Evolutionary conservation across 37 sponge, comb jelly and placozoan genomes (phyloP), one percentile per base, ranked within the genome.

Genomic region (Corticium candelabrum): DNA sequence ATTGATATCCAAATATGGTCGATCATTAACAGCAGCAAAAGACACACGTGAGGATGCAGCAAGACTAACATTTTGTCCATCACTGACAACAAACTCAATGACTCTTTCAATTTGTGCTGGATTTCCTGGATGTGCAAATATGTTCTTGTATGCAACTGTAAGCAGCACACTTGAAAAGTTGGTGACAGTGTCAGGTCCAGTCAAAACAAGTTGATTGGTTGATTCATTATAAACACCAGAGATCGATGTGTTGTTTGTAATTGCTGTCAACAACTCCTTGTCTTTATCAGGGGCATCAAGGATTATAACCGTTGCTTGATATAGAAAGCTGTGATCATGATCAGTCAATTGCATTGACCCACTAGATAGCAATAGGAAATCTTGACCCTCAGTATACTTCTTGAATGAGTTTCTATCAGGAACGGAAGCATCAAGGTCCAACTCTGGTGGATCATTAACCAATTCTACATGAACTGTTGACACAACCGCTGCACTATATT

Each of bases 401-500:
- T 78, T 83, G 3, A 78, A 43, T 43, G 39, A 67, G 72, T 71
- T 78, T 1, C 41, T 21, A 35, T 5, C 76, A 30, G 68, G 68
- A 31, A 56, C 31, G 35, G 3, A 3, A 2, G 3, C 35, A 38
- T 87, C 72, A n/a, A 94, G 79, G 36, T 90, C 87, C 29, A 90
- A 37, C 68, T 94, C 88, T 38, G 95, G 91, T 1, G 95, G 91
- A 75, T 90, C 90, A 41, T 90, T 88, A 29, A 87, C 79, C n/a
- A 83, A 84, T 34, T 76, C 40, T 21, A 94, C 86, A 1, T 35
- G 21, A 5, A 94, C 39, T 27, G 68, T 68, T 34, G 35, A 37
- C 41, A 77, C 69, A 3, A 37, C 31, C 11, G 40, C 73, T 30
- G 41, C 30, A 27, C 7, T 70, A 1, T 41, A 32, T 41, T 70